Conservation (phyloP, 2,888 invertebrate genomes). For the Torymus texanus region DNA sequence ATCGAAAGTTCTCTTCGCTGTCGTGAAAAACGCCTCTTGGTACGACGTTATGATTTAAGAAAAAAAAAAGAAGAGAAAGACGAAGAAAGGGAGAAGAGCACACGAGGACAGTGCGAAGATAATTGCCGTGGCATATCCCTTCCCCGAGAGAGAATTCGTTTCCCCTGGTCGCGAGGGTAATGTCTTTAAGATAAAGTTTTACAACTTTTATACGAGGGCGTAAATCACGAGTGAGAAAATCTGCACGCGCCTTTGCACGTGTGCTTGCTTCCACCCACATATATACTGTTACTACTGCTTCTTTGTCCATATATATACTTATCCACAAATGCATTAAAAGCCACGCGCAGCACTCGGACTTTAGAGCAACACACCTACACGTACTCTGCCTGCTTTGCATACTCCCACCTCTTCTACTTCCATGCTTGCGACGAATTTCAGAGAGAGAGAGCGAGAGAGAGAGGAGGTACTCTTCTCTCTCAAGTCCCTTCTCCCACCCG, state of each 20-base stretch:
- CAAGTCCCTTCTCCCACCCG: background rate
- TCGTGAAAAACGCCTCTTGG: background rate
- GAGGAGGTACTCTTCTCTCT: background rate
- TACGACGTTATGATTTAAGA: background rate
- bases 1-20: slow-evolving; percentile 15
- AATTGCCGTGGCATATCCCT: background rate
- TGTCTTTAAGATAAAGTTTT: slow-evolving; percentile 32
- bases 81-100: background rate
- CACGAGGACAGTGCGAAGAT: background rate
- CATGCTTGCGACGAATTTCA: too few relatives aligned
- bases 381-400: too few relatives aligned
- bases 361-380: too few relatives aligned
- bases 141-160: background rate
- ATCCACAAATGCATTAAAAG: too few relatives aligned
- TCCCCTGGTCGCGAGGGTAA: background rate
- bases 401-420: too few relatives aligned
- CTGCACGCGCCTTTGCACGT: background rate
- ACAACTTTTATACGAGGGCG: slow-evolving; percentile 12
- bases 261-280: background rate
- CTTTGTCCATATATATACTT: background rate
- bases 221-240: slow-evolving; percentile 14
- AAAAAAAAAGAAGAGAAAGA: background rate
- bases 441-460: too few relatives aligned
- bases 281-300: too few relatives aligned
- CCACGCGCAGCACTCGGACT: too few relatives aligned